phyloP scores from a whole-genome alignment of 2,113 vertebrate species.

The Nestor notabilis region DNA sequence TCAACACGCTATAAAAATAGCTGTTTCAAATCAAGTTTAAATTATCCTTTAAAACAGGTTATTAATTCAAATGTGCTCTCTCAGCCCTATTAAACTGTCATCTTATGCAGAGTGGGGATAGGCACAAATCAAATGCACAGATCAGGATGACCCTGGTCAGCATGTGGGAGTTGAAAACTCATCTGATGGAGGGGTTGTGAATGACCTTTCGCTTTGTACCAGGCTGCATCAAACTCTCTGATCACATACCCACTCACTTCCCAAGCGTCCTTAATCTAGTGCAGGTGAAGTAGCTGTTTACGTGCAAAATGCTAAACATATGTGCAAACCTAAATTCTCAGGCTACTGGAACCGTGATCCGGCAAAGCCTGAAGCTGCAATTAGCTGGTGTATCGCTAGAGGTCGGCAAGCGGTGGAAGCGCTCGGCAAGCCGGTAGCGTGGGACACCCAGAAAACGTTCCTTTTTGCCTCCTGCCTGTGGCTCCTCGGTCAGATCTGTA shows the following conservation, averaged over 20 bases:
- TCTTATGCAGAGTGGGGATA: not conserved
- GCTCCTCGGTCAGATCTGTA: accelerated
- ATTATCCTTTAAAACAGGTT: not conserved
- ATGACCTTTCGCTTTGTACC: not conserved
- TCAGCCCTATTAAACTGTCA: slow-evolving; percentile 11
- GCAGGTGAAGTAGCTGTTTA: not conserved
- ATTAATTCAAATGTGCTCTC: not conserved
- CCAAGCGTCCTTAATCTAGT: not conserved
- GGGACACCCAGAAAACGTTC: not conserved
- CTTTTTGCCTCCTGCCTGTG: not conserved
- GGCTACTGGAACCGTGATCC: not conserved
- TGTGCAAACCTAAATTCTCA: not conserved
- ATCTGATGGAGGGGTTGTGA: not conserved
- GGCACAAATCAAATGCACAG: not conserved
- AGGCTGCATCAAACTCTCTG: not conserved
- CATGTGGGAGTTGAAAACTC: slow-evolving; percentile 2
- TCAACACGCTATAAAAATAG: not conserved
- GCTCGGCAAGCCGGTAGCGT: accelerated
- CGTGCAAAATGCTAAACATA: not conserved
- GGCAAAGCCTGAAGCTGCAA: not conserved
- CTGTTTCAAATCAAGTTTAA: slow-evolving; percentile 9
- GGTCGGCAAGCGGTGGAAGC: not conserved
- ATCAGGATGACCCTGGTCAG: not conserved
- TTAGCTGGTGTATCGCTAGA: not conserved
- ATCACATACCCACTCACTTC: not conserved